Base-by-base conservation (phyloP, 2,113 vertebrate species). In the Machaerirhynchus nigripectus region DNA sequence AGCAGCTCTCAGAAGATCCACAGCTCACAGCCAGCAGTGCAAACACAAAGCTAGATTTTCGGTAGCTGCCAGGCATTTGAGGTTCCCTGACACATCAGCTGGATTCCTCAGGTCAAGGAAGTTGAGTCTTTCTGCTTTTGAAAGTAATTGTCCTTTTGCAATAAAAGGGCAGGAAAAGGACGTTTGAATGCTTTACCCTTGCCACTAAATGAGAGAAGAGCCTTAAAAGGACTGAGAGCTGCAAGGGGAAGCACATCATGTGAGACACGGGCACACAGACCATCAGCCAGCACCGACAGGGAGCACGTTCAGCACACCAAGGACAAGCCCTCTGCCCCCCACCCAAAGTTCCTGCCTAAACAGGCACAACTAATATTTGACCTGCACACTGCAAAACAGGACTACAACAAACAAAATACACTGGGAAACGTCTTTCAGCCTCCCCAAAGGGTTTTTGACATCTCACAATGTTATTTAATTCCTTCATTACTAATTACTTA, bases 401-500 rank as follows among this genome's bases (percentile, higher is more conserved):
- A 55, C 18, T 42, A 5, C 0, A 55, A 46, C 13, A 74, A 88
- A 31, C 2, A 17, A 80, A 84, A 77, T 5, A 22, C 33, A 35
- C 28, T 15, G 23, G 39, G 56, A 75, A 91, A 63, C 6, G 16
- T 30, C 20, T 35, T 28, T 63, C 50, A 70, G 39, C 11, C 68
- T 95, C 83, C 67, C 46, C 23, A 80, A 90, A 76, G 37, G 30
- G 18, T 12, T 82, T 65, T 28, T 53, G 46, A 90, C 74, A 84
- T 74, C 42, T 80, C 47, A 82, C 11, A 42, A 3, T 47, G 60
- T 59, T 90, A 68, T 75, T 93, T 84, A 86, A 94, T 96, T 76
- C 78, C 49, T 93, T 95, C 65, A 92, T 94, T 85, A 71, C 81
- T 71, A 71, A 95, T 91, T 79, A 79, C 28, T 83, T 64, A 52